Percentiles rank a stretch among this genome's conserved stretches.
Evolutionary conservation across 2,797 vertebrate genomes (phyloP).

Genomic region (Thripadectes ignobilis): DNA sequence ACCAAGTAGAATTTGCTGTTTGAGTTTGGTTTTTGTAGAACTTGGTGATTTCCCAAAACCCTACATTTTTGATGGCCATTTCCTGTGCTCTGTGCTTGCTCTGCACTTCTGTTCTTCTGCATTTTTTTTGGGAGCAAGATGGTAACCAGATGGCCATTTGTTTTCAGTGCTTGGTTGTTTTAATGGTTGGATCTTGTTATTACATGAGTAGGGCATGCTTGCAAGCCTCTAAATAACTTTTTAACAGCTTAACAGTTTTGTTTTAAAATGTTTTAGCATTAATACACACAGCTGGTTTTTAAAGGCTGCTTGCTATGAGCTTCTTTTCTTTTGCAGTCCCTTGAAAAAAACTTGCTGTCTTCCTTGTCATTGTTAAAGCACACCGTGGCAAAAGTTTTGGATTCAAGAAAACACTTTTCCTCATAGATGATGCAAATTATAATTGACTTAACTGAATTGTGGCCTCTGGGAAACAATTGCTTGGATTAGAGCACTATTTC

Average conservation of each 20-base stretch:
- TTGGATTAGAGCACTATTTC: not conserved
- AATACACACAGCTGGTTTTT: not conserved
- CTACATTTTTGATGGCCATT: not conserved
- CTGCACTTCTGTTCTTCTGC: not conserved
- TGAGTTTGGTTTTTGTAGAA: not conserved
- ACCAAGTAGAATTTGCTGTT: not conserved
- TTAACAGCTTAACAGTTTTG: not conserved
- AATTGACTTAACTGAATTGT: not conserved
- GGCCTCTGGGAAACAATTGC: not conserved
- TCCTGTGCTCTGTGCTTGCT: not conserved
- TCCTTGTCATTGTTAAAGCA: not conserved
- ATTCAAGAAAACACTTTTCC: not conserved
- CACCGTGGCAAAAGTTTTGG: not conserved
- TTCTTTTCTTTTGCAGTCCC: not conserved
- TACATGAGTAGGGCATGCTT: not conserved
- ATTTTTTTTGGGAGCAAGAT: not conserved
- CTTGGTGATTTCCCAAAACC: not conserved
- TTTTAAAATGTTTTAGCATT: not conserved
- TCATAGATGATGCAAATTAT: not conserved
- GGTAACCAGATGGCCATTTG: constrained; percentile 6
- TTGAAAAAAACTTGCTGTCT: not conserved
- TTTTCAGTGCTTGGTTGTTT: constrained; percentile 21
- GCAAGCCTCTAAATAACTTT: constrained; percentile 5
- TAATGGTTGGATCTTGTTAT: not conserved
- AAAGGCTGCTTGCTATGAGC: not conserved